Conservation (phyloP, 2,888 invertebrate species). For the Oxycera nigricornis region DNA sequence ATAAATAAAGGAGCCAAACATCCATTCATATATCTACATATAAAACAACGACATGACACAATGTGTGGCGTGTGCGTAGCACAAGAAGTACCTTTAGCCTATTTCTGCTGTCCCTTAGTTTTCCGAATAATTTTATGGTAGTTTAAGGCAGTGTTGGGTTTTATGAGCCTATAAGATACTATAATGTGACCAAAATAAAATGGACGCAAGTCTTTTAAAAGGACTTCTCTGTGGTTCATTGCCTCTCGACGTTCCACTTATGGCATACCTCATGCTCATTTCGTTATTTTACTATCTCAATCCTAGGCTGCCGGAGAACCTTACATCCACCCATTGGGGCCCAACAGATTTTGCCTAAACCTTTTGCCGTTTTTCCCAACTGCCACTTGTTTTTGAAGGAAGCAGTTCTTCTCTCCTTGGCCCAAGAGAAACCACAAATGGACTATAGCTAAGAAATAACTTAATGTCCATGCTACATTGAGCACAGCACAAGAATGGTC, state of each 20-base stretch:
- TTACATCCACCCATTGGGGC: neutral
- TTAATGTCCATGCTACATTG: conserved; percentile 34
- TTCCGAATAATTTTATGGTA: conserved; percentile 32
- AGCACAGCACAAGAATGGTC: conserved; percentile 7
- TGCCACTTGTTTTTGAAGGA: conserved; percentile 25
- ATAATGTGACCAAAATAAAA: conserved; percentile 42
- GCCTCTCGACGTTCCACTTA: neutral
- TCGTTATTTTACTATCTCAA: neutral
- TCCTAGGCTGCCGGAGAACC: neutral
- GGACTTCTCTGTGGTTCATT: neutral
- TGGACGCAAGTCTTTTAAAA: conserved; percentile 34
- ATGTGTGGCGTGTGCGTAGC: neutral
- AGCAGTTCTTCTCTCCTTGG: conserved; percentile 19
- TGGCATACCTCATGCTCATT: neutral
- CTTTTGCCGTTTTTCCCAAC: conserved; percentile 1
- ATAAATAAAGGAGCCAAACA: conserved; percentile 19
- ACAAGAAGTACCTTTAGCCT: too few species aligned
- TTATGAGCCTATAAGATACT: conserved; percentile 39
- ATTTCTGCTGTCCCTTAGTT: conserved; percentile 20
- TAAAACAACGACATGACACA: neutral
- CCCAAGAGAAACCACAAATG: conserved; percentile 3
- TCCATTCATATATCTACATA: neutral
- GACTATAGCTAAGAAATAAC: conserved; percentile 31
- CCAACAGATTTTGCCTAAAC: neutral
- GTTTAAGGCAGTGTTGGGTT: conserved; percentile 40